Base-by-base conservation (phyloP, 2,113 vertebrate genomes). In the Cephalopholis sonnerati region DNA sequence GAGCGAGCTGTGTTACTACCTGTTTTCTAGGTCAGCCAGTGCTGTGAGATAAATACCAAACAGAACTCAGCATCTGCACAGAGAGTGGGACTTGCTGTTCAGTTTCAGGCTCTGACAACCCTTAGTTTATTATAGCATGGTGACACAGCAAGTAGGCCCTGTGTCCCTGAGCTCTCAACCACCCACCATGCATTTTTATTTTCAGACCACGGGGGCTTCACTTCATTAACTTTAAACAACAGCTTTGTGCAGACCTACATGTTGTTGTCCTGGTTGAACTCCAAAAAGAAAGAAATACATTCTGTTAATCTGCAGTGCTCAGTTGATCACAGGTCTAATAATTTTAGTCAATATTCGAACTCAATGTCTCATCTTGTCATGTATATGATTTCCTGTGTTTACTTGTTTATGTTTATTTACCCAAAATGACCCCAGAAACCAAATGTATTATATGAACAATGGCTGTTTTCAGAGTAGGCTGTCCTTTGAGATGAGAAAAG, bases 71-170 rank as follows among this genome's bases (percentile, higher is more conserved):
- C 17, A 22, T 41, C 70, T 29, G n/a, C 12, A 78, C 20, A 71
- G 29, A 81, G 41, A 83, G 61, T 51, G 53, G 54, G 46, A 27
- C 44, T 20, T 39, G 7, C 11, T 17, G 59, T 68, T 78, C 41
- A 66, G 53, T 72, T 48, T 72, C n/a, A 72, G 63, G 10, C 75
- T 74, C 51, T 18, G 6, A 59, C 57, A 62, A 27, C 57, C 77
- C 65, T 68, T 73, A 55, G 57, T 73, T 77, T 70, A 55, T 69
- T 65, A 73, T 70, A 85, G 67, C 55, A 3, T 0, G 2, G 12
- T 53, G 63, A 72, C 39, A 71, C 62, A 39, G 51, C 48, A 71
- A 54, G 13, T 2, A n/a, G 44, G 74, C 67, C 55, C 72, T 7
- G 16, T 41, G 58, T 77, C 77, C 74, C 70, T 1, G 25, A 72